Base-by-base conservation (phyloP, 2,888 invertebrate genomes). In the Tholera decimalis region DNA sequence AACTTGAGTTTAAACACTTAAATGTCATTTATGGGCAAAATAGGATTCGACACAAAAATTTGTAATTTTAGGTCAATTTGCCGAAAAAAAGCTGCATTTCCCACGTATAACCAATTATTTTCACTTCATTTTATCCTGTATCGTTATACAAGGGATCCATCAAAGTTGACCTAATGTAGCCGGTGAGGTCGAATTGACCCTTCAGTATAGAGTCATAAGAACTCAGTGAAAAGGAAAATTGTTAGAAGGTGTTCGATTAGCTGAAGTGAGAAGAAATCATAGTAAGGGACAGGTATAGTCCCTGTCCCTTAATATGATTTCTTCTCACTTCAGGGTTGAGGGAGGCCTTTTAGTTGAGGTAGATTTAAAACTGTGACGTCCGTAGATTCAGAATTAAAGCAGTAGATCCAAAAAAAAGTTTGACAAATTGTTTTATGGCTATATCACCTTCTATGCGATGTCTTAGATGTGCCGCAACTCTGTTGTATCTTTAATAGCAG, bases 181-280 rank as follows among this genome's bases (percentile, higher is more conserved):
- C 26, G 67, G 39, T 67, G 68, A 47, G 51, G 24, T 47, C 47
- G 53, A 65, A 65, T 37, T 58, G 46, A 58, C 65, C 73, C 39
- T 55, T 59, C 28, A 47, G 43, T 37, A 59, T 54, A 41, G 54
- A 73, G 74, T 55, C 49, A 39, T 72, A 72, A 69, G 68, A 71
- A 72, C 43, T 49, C 68, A 72, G 68, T 72, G 68, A 37, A 22
- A 72, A 41, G 68, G 72, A 72, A 69, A 69, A 69, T 63, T 72
- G 72, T 72, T 56, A 35, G 51, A 35, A 51, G 55, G 73, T 69
- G 49, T 69, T 72, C 39, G 55, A 69, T 55, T 72, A 56, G 39
- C 46, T 22, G 35, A 39, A 43, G 49, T 71, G 15, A 35, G n/a
- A 28, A 44, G 18, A 55, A 37, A 37, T 24, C 47, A 13, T 35